Conservation (phyloP, 2,888 invertebrate genomes). For the Sarcophaga variegata region DNA sequence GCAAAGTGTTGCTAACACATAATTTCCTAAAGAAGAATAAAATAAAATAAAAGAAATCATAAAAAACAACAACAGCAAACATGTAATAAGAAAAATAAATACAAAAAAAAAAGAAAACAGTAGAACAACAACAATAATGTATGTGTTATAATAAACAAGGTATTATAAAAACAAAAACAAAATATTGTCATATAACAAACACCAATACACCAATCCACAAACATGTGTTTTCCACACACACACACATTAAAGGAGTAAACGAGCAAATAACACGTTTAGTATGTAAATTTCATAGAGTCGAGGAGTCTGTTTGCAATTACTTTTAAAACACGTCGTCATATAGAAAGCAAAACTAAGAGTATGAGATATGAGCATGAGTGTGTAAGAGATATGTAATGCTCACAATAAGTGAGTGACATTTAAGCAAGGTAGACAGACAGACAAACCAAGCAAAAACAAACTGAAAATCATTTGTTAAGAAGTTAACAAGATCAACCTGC, state of each 20-base stretch:
- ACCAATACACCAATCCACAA: neutral
- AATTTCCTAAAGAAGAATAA: constrained; percentile 17
- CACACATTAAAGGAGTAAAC: neutral
- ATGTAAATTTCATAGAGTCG: neutral
- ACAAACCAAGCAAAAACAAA: constrained; percentile 4
- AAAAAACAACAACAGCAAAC: constrained; percentile 26
- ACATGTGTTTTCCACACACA: neutral
- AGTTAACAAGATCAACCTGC: constrained; percentile 37
- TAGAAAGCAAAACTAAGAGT: neutral
- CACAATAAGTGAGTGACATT: neutral
- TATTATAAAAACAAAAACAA: neutral
- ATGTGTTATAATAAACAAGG: neutral
- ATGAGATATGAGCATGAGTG: neutral
- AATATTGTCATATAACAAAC: neutral
- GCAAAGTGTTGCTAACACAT: constrained; percentile 48
- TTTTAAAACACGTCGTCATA: neutral
- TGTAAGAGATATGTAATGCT: neutral
- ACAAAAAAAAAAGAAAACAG: neutral
- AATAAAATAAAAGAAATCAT: neutral
- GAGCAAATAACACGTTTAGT: neutral
- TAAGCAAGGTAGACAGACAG: neutral
- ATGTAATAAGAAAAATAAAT: neutral
- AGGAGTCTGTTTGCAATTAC: neutral
- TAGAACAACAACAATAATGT: neutral
- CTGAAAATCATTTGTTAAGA: constrained; percentile 34